Percentiles rank a stretch among this genome's conserved stretches.
phyloP scores from a whole-genome alignment of 1,140 invertebrate genomes.

The Stegodyphus mimosarum region DNA sequence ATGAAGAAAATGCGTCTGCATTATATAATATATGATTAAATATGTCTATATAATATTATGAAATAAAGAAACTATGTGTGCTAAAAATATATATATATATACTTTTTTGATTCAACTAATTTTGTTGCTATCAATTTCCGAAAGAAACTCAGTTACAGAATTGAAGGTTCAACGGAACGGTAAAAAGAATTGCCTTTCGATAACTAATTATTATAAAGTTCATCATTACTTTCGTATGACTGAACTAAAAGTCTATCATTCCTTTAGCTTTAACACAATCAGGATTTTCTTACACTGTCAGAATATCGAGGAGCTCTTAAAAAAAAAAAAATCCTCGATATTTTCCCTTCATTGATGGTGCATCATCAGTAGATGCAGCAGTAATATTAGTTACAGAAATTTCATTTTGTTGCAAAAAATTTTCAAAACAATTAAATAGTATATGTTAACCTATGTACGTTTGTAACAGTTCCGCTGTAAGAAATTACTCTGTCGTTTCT shows the following conservation, averaged over 20 bases:
- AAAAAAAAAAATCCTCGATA: background rate
- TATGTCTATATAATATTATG: too few relatives aligned
- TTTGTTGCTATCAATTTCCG: background rate
- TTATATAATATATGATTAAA: too few relatives aligned
- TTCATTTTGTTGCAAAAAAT: background rate
- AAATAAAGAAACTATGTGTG: background rate
- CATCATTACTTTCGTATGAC: background rate
- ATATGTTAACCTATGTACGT: background rate
- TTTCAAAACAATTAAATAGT: background rate
- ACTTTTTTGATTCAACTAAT: background rate
- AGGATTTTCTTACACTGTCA: background rate
- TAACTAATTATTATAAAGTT: background rate
- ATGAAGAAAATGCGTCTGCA: background rate
- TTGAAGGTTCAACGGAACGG: background rate
- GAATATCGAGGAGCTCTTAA: too few relatives aligned
- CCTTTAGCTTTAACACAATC: background rate
- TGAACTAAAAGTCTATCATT: background rate
- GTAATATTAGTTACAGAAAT: background rate
- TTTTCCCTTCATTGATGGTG: background rate
- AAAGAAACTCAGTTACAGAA: background rate
- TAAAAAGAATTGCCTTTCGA: background rate
- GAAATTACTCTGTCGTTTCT: background rate
- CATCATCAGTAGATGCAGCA: background rate
- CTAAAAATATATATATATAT: background rate
- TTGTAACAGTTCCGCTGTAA: background rate